Conservation (phyloP, 2,888 invertebrate species). For the Escarpia spicata region DNA sequence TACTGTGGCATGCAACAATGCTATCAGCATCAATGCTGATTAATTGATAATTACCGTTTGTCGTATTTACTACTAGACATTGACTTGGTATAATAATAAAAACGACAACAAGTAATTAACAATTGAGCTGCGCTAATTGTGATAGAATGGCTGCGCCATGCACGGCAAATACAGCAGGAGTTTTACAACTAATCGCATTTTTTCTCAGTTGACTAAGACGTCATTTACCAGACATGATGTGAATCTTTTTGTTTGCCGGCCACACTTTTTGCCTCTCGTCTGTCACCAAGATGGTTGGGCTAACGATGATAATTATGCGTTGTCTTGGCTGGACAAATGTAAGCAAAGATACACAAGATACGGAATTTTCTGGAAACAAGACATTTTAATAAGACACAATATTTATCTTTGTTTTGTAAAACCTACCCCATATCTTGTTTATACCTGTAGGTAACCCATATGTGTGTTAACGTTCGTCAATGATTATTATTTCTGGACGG, state of each 20-base stretch:
- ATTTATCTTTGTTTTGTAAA: neutral
- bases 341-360: too few relatives aligned
- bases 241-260: neutral
- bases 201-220: neutral
- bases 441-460: neutral
- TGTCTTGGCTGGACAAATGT: too few relatives aligned
- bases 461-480: neutral
- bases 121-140: neutral
- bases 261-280: neutral
- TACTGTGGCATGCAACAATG: neutral
- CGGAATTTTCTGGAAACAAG: neutral
- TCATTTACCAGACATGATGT: neutral
- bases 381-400: neutral
- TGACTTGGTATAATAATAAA: neutral
- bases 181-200: neutral
- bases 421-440: neutral
- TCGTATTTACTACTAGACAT: neutral
- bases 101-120: neutral
- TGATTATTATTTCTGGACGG: neutral
- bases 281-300: neutral
- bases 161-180: neutral
- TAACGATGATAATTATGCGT: too few relatives aligned
- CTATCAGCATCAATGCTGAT: neutral
- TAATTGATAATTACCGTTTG: neutral
- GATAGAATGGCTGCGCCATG: neutral